Conservation (phyloP, 2,113 vertebrate genomes). For the Ciconia maguari region DNA sequence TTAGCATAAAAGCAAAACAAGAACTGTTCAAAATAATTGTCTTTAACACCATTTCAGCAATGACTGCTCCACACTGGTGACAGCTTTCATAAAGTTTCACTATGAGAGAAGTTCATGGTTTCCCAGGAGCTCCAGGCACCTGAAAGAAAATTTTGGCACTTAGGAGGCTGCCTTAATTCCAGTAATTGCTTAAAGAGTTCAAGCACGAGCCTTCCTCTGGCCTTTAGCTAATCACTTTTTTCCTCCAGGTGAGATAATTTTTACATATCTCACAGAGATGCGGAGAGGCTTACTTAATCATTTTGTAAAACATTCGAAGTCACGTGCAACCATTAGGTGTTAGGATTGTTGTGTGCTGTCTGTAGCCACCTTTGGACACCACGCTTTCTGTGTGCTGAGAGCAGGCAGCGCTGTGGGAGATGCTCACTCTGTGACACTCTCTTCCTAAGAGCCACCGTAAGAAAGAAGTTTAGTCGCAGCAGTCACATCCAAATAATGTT, state of each 20-base stretch:
- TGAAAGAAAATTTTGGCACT: not conserved
- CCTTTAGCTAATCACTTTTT: not conserved
- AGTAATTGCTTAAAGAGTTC: not conserved
- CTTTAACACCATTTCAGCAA: not conserved
- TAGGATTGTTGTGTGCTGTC: not conserved
- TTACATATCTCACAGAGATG: not conserved
- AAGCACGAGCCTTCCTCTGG: not conserved
- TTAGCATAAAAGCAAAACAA: not conserved
- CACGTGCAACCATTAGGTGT: not conserved
- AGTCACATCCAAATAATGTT: not conserved
- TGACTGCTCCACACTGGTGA: not conserved
- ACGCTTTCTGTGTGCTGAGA: not conserved
- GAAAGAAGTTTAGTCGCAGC: not conserved
- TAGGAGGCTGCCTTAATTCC: not conserved
- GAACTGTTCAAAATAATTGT: not conserved
- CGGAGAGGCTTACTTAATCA: not conserved
- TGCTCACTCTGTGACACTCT: not conserved
- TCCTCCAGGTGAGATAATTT: not conserved
- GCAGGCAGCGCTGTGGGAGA: not conserved
- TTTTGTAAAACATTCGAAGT: not conserved
- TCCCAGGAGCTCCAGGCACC: not conserved
- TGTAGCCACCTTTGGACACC: not conserved
- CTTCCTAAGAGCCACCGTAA: not conserved
- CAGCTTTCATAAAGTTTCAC: not conserved
- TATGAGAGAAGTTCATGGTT: not conserved